Conservation (phyloP, 2,797 vertebrate species). For the Manis crassicaudata region DNA sequence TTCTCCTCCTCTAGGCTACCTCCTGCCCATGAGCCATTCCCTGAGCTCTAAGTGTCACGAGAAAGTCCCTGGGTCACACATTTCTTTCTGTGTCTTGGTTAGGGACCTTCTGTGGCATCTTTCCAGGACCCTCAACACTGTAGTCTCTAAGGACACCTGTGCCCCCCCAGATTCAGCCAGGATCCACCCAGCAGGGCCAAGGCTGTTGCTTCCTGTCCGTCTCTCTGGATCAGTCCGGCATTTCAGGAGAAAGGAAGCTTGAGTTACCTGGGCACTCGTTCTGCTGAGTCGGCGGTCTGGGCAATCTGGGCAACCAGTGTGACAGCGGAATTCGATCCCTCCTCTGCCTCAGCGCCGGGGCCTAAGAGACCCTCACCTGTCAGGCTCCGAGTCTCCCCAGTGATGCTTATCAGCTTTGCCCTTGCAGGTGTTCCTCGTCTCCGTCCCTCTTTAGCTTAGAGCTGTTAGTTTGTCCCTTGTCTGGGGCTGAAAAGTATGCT, state of each 20-base stretch:
- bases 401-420: slow-evolving; percentile 69
- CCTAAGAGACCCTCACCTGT: slow-evolving; percentile 68
- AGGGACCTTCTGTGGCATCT: background rate
- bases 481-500: background rate
- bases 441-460: background rate
- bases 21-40: background rate
- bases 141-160: background rate
- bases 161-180: background rate
- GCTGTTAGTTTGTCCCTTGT: background rate
- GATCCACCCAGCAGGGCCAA: background rate
- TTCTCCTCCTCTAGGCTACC: background rate
- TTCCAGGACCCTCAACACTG: background rate
- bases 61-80: background rate
- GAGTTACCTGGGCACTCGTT: slow-evolving; percentile 47
- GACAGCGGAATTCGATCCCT: slow-evolving; percentile 74
- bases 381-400: slow-evolving; percentile 13
- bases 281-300: slow-evolving; percentile 56
- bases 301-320: background rate
- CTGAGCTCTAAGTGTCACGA: background rate
- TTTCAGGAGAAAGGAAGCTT: slow-evolving; percentile 55
- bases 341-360: slow-evolving; percentile 69
- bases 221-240: background rate
- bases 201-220: background rate
- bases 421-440: slow-evolving; percentile 48
- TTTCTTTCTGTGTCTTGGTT: background rate